Evolutionary conservation across 2,113 vertebrate genomes (phyloP).

Genomic region (Trachemys scripta): DNA sequence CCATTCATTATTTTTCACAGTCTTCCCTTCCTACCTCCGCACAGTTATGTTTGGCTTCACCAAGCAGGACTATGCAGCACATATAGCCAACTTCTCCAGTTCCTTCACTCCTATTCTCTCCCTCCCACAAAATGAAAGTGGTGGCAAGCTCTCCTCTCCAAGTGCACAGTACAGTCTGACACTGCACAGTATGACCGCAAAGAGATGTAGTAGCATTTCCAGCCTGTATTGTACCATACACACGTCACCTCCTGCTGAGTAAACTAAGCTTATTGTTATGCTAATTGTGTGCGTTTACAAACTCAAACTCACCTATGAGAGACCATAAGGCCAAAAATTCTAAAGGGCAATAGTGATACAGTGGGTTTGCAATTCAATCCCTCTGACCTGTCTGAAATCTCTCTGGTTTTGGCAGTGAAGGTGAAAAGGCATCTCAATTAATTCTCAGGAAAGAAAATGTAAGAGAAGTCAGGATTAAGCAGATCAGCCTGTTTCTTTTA

Average conservation of each 20-base stretch:
- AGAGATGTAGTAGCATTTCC: background rate
- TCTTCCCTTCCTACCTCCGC: background rate
- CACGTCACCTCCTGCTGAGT: background rate
- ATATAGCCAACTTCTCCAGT: background rate
- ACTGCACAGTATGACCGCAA: too few species aligned
- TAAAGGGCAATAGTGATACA: background rate
- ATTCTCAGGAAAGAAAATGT: background rate
- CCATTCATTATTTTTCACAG: background rate
- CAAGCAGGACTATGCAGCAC: background rate
- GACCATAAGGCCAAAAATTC: background rate
- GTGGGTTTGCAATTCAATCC: background rate
- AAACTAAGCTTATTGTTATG: background rate
- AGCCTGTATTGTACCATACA: background rate
- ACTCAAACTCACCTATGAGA: background rate
- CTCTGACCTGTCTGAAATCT: background rate
- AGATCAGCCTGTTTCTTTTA: constrained; percentile 15
- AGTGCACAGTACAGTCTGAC: background rate
- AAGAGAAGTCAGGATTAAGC: constrained; percentile 16
- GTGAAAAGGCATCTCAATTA: background rate
- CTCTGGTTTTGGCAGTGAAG: constrained; percentile 7
- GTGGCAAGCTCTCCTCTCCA: background rate
- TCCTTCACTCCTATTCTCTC: background rate
- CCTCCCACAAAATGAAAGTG: background rate
- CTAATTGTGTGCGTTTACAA: background rate
- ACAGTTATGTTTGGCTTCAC: background rate